Base-by-base conservation (phyloP, 37 sponge, comb jelly and placozoan species). In the Petrosia ficiformis region DNA sequence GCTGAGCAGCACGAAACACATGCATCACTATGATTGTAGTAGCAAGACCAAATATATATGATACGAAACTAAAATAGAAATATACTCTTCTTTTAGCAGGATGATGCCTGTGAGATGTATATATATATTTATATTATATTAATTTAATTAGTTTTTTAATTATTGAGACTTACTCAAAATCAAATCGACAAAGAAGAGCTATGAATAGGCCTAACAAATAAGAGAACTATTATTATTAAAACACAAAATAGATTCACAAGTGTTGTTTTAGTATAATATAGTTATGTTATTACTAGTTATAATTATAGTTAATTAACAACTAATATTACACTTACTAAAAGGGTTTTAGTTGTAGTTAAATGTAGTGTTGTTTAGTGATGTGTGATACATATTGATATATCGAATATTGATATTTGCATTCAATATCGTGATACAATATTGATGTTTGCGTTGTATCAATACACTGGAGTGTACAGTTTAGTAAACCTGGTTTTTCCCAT, bases 1-100 rank as follows among this genome's bases (percentile, higher is more conserved):
- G 99, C 76, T 96, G 97, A 24, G 99, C 99, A 11, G 96, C 92
- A 44, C 87, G 86, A 85, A 95, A 98, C 56, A 83, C 25, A 39
- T 90, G 91, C 86, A 98, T 82, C 19, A 92, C 79, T 1, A 63
- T 79, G 25, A 98, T 81, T 35, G 99, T 98, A 60, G 71, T 71
- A 16, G 77, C 82, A 59, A 98, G 89, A 0, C 99, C 99, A 14
- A 95, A 26, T 42, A 98, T 87, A 82, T 98, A 98, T 67, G 99
- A 87, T 24, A 92, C 33, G 48, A 93, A 90, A 1, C 92, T 75
- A 24, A 80, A 61, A 42, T 79, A 76, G 82, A 98, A 98, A 79
- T 98, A 98, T 26, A 90, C 36, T 44, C 76, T 83, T 41, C 70
- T 74, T 16, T 81, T 48, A 3, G 54, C 41, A 1, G 75, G 83